phyloP scores from a whole-genome alignment of 2,888 invertebrate genomes.

The Lithophane socia region DNA sequence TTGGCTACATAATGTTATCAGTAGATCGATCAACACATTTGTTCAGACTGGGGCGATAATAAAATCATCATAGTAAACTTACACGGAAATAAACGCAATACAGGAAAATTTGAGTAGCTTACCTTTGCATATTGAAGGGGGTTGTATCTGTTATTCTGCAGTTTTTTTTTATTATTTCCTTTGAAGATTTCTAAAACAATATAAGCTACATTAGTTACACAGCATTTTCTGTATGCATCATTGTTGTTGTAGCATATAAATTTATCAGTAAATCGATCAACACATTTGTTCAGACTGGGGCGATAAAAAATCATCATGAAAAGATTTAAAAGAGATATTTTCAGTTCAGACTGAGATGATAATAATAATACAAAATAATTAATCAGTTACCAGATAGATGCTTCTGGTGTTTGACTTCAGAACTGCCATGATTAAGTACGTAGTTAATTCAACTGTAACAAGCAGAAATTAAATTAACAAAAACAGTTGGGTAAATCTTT shows the following conservation, averaged over 20 bases:
- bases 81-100: not conserved
- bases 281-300: conserved; percentile 67
- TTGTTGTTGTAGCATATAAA: not conserved
- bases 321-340: not conserved
- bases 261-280: conserved; percentile 46
- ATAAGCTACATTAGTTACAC: conserved; percentile 5
- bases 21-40: conserved; percentile 71
- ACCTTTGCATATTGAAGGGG: not conserved
- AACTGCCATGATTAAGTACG: not conserved
- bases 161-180: not conserved
- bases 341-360: not conserved
- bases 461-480: not conserved
- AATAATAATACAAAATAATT: not conserved
- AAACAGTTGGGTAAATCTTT: not conserved
- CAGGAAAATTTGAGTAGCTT: not conserved
- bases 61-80: conserved; percentile 70
- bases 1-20: not conserved
- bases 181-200: conserved; percentile 25
- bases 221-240: not conserved
- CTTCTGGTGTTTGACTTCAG: not conserved
- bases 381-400: conserved; percentile 11
- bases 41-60: conserved; percentile 84
- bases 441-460: conserved; percentile 29
- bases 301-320: conserved; percentile 63
- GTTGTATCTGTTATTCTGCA: not conserved